These are phyloP conservation scores for Leptopilina syphax DNA, from an alignment of 2,888 invertebrate genomes.

Conservation along the genomic window DNA sequence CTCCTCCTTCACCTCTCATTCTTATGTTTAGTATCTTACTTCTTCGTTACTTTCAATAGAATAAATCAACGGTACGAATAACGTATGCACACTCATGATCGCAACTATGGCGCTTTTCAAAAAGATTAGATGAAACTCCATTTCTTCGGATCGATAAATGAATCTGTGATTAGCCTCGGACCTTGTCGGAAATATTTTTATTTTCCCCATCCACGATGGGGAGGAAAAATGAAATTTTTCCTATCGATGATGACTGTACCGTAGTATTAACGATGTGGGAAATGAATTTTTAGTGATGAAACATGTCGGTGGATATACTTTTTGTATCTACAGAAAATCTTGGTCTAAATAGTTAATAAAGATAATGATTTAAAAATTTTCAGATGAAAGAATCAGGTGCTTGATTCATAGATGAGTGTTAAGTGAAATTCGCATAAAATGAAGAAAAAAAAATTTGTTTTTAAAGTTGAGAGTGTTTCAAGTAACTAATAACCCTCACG, in stretches of 20 bases:
- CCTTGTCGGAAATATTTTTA: not conserved
- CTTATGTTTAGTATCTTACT: conserved; percentile 31
- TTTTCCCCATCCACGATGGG: not conserved
- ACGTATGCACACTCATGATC: conserved; percentile 22
- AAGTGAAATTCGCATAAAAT: no score
- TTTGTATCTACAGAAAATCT: no score
- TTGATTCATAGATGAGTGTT: no score
- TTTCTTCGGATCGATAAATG: conserved; percentile 30
- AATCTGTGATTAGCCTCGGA: not conserved
- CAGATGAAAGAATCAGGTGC: no score
- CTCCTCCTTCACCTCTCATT: conserved; percentile 35
- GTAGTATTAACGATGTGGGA: no score
- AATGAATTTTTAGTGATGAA: no score
- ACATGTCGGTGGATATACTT: no score
- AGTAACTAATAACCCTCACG: conserved; percentile 20
- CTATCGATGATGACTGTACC: no score
- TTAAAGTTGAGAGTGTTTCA: not conserved
- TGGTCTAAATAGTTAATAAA: no score
- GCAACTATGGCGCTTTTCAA: conserved; percentile 21
- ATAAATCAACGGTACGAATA: conserved; percentile 32
- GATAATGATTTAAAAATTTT: no score
- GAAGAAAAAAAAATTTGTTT: not conserved
- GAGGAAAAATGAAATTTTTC: no score
- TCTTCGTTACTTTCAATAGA: conserved; percentile 39
- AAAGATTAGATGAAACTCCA: conserved; percentile 33